phyloP scores from a whole-genome alignment of 1,140 invertebrate species.

The Ladona fulva region DNA sequence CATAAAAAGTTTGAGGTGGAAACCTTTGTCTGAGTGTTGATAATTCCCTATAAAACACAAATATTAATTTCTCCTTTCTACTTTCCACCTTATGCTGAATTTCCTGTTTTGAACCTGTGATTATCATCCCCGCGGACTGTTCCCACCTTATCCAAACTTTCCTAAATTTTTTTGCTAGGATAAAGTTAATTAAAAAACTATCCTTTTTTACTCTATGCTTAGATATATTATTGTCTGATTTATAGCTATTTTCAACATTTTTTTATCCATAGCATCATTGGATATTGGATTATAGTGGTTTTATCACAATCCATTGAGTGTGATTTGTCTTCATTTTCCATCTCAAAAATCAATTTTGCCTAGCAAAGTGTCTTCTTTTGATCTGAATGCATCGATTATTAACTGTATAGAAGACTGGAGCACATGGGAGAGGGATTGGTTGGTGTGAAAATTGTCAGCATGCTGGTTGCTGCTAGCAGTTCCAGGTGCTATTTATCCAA shows the following conservation, averaged over 20 bases:
- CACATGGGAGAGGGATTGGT: background rate
- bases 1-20: background rate
- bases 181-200: background rate
- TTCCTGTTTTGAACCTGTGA: constrained; percentile 5
- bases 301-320: constrained; percentile 5
- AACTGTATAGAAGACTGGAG: constrained; percentile 9
- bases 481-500: background rate
- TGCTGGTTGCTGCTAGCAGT: background rate
- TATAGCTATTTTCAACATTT: background rate
- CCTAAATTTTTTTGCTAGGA: background rate
- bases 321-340: constrained; percentile 2
- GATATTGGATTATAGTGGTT: background rate
- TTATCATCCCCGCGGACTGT: background rate
- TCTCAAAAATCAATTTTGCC: background rate
- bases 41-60: background rate
- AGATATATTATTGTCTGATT: background rate
- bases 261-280: background rate
- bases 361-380: background rate
- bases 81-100: background rate
- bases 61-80: background rate
- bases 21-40: background rate
- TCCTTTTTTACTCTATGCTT: background rate
- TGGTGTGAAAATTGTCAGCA: constrained; percentile 4
- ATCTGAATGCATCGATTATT: constrained; percentile 10
- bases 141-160: background rate